A percentile compares a stretch with the other conserved stretches of the same genome.
Conservation (phyloP, 2,888 invertebrate genomes). For the Orthonevra nobilis region DNA sequence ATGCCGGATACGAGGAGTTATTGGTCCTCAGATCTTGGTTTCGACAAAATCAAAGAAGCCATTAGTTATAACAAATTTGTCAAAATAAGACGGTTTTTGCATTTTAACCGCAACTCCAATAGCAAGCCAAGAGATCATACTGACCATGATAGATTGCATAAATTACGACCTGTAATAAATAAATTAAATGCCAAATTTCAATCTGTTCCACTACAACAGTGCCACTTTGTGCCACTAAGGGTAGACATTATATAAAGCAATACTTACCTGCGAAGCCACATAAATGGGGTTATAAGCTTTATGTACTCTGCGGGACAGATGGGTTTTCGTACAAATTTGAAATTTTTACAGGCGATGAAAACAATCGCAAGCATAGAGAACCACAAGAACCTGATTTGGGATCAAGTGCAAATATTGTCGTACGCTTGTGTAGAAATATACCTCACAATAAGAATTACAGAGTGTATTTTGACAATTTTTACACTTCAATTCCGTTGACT, state of each 20-base stretch:
- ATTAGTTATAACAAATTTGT: constrained; percentile 7
- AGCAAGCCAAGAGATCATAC: constrained; percentile 3
- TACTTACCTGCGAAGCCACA: no score
- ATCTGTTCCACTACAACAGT: constrained; percentile 10
- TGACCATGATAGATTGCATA: constrained; percentile 10
- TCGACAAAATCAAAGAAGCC: no score
- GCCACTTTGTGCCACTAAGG: constrained; percentile 1
- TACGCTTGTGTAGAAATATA: no score
- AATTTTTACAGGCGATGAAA: constrained; percentile 18
- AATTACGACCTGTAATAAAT: constrained; percentile 7
- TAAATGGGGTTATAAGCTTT: no score
- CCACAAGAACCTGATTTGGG: no score
- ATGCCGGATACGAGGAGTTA: constrained; percentile 1
- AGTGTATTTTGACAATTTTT: no score
- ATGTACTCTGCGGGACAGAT: background rate
- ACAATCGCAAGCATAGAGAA: constrained; percentile 1
- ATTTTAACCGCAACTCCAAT: constrained; percentile 20
- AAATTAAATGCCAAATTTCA: no score
- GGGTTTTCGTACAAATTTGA: constrained; percentile 11
- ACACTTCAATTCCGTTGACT: no score
- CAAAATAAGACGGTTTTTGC: constrained; percentile 1
- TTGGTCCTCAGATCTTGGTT: no score
- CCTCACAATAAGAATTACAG: no score
- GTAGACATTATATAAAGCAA: constrained; percentile 11
- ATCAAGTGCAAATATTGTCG: no score